Base-by-base conservation (phyloP, 2,888 invertebrate species). In the Phyto melanocephala region DNA sequence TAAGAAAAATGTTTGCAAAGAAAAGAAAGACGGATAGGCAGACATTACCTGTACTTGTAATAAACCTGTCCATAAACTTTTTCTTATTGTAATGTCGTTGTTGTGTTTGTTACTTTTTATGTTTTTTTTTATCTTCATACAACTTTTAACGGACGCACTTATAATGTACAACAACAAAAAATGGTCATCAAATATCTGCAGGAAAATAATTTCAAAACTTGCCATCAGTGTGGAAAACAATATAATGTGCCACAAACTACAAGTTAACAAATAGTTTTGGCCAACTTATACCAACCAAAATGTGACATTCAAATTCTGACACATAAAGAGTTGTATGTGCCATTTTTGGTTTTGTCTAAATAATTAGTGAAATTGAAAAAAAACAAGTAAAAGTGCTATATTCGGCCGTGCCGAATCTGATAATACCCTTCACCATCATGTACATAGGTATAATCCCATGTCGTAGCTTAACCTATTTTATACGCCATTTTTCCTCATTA, bases 61-160 rank as follows among this genome's bases (percentile, higher is more conserved):
- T 68, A 81, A 70, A 81, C 81, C 68, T 74, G 81, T 65, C 68
- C 68, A 68, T 74, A 77, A 68, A 74, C 81, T 81, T 78, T 81
- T 78, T 68, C 72, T 47, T 62, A 58, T 50, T 50, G 54, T 17
- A 20, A 68, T 33, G 42, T 54, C 20, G 22, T 42, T 68, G 10
- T 37, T 28, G 17, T 11, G 28, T 28, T 35, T 54, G 42, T 56
- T 22, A n/a, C 22, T 15, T 62, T 54, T 62, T 15, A 42, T 68
- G 54, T 58, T n/a, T 28, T 17, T 50, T 47, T 37, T 47, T 62
- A 35, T 74, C 40, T 33, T 63, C 63, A 37, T 56, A 13, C 54
- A 75, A 75, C 52, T 75, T 37, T 74, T 63, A 75, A 75, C 47
- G 80, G 72, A 68, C 74, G 62, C 63, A 63, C 54, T 62, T 60